phyloP scores from a whole-genome alignment of 2,113 vertebrate genomes.

The Grus americana region DNA sequence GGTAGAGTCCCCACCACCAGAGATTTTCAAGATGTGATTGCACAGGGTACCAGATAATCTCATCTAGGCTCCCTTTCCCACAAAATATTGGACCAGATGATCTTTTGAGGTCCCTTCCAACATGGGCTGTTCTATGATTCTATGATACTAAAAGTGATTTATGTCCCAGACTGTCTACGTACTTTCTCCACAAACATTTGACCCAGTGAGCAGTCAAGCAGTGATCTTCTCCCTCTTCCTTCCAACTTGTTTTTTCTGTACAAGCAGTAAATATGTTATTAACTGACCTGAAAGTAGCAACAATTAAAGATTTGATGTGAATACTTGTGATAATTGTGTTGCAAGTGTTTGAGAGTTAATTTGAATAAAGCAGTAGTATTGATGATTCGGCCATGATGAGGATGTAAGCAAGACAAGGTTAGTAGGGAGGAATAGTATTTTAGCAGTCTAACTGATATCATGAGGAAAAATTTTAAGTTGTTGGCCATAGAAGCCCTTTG shows the following conservation, averaged over 20 bases:
- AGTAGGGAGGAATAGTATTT: not conserved
- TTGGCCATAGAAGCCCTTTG: not conserved
- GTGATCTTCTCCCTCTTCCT: not conserved
- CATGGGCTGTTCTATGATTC: not conserved
- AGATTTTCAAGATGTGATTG: not conserved
- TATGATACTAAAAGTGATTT: not conserved
- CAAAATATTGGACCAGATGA: not conserved
- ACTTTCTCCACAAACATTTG: not conserved
- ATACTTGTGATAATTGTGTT: not conserved
- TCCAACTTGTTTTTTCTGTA: not conserved
- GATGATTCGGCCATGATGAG: not conserved
- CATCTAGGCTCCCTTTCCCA: not conserved
- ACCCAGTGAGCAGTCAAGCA: not conserved
- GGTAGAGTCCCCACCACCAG: not conserved
- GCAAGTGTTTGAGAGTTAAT: not conserved
- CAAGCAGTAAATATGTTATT: not conserved
- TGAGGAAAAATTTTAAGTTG: fast-evolving
- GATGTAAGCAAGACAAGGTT: not conserved
- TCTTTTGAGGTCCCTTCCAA: not conserved
- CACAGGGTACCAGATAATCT: not conserved
- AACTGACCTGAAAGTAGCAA: not conserved
- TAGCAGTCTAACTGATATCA: not conserved
- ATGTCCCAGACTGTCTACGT: not conserved
- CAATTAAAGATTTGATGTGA: not conserved
- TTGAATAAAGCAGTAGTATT: not conserved